Percentiles rank a stretch among this genome's conserved stretches.
These are phyloP conservation scores for Hypercompe scribonia DNA, from an alignment of 2,888 invertebrate genomes.

Conservation along the genomic window DNA sequence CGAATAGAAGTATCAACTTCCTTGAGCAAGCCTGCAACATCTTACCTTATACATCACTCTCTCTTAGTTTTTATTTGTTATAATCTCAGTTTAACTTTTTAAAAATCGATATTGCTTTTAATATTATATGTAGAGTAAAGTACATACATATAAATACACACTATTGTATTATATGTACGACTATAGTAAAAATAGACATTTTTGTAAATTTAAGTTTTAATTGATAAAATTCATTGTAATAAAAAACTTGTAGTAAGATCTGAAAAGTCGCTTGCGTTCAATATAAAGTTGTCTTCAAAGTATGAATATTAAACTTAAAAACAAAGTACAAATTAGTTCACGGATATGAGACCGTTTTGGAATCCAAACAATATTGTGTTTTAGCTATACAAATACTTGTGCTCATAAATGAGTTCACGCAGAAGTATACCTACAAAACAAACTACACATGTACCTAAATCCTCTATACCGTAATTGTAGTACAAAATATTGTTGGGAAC, in stretches of 20 bases:
- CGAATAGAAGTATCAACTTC: conserved; percentile 21
- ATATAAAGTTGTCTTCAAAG: background rate
- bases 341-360: background rate
- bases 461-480: background rate
- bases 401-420: background rate
- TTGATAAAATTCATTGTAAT: background rate
- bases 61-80: background rate
- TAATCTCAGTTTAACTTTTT: background rate
- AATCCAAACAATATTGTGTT: background rate
- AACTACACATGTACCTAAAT: background rate
- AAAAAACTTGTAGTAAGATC: background rate
- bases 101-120: background rate
- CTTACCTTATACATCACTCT: background rate
- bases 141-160: background rate
- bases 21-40: background rate
- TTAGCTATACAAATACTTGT: background rate
- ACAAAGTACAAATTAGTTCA: background rate
- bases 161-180: no score
- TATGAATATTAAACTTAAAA: background rate
- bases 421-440: background rate
- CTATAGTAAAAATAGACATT: background rate
- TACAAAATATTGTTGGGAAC: background rate
- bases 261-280: background rate
- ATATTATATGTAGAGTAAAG: background rate
- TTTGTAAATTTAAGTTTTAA: background rate